Evolutionary conservation across 1,140 invertebrate species (phyloP), one percentile per base, ranked within the genome.

Genomic region (Linepithema humile): DNA sequence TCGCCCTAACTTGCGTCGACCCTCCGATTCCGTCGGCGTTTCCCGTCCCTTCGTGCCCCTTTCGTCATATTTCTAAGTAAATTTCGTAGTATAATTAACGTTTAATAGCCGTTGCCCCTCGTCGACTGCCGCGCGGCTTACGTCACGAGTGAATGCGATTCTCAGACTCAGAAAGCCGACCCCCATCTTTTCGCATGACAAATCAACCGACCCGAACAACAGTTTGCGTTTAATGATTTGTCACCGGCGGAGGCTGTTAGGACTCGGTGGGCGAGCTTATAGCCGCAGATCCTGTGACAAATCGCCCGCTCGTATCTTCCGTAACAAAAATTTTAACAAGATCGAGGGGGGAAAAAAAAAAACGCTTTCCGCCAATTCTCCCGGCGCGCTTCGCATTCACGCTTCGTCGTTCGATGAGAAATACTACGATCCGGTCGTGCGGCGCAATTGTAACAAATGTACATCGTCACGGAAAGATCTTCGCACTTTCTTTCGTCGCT

Each of bases 71-170:
- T 74, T 82, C 69, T 60, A 82, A 82, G 78, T 82, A 74, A 74
- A 82, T 82, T 74, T 82, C 55, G 40, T 48, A 43, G 78, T 82
- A 82, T 82, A 82, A 82, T 82, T 74, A 82, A 82, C 55, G 78
- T 82, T 82, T 60, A 82, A 73, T 62, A 82, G 69, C 45, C 43
- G 57, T 26, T 69, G 6, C 40, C 40, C 35, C 45, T 69, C 23
- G 60, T 53, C 62, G 62, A 43, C 35, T 23, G 35, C 1, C 48
- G 48, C 17, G 48, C 26, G 35, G 48, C 69, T 69, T 78, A 43
- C 35, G 45, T 59, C 75, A 40, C 62, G 23, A 55, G n/a, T 57
- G 6, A 2, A 3, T 38, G 15, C 57, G 62, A 80, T 67, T 35
- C 45, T 32, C n/a, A 43, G 43, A 43, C 48, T 59, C 17, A 78